phyloP scores from a whole-genome alignment of 2,888 invertebrate genomes.

The Drosophila demipolita region DNA sequence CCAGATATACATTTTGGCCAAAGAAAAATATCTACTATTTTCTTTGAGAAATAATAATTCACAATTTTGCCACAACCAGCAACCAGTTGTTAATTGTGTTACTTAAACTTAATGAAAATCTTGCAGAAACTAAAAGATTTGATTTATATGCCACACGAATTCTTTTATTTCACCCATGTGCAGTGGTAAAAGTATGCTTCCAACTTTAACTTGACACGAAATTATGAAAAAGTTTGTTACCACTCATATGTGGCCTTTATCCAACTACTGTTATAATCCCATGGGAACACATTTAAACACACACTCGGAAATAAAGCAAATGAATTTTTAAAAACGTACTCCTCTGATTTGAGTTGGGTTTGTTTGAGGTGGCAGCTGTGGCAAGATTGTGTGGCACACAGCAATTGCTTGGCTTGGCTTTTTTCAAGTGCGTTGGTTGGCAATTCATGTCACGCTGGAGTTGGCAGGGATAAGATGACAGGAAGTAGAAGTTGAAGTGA shows the following conservation, averaged over 20 bases:
- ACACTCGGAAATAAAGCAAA: constrained; percentile 42
- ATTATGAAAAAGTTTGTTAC: constrained; percentile 59
- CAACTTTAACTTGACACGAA: constrained; percentile 48
- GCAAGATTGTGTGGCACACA: constrained; percentile 8
- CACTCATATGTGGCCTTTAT: constrained; percentile 20
- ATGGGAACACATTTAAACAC: constrained; percentile 12
- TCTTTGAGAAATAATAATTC: neutral
- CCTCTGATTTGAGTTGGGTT: neutral
- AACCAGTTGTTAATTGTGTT: neutral
- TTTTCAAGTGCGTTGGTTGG: constrained; percentile 29
- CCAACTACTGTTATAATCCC: constrained; percentile 43
- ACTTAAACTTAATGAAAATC: neutral
- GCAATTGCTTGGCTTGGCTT: constrained; percentile 36
- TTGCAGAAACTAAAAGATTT: neutral
- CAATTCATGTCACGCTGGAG: constrained; percentile 52
- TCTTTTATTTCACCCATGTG: constrained; percentile 7
- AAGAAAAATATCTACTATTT: neutral
- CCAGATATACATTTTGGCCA: neutral
- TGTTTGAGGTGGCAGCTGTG: constrained; percentile 10
- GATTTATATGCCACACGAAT: neutral
- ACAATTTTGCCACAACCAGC: neutral
- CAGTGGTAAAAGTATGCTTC: constrained; percentile 20
- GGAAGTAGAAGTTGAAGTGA: neutral
- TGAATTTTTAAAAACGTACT: constrained; percentile 61
- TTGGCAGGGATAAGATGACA: constrained; percentile 17